Percentiles rank a stretch among this genome's conserved stretches.
Conservation (phyloP, 92 coral and sea anemone species). For the Heliopora coerulea region DNA sequence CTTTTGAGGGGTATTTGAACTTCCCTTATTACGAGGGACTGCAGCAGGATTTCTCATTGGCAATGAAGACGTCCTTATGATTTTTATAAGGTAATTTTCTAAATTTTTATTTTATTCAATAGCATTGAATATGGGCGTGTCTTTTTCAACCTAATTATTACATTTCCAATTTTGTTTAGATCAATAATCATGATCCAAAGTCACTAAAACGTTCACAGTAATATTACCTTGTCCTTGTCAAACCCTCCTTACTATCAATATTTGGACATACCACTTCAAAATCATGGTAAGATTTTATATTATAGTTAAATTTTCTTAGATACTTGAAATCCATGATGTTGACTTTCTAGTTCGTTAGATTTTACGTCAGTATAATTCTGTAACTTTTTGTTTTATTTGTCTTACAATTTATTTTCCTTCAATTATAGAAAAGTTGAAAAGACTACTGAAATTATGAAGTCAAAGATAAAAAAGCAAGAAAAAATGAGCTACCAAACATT, state of each 20-base stretch:
- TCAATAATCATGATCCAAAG: slow-evolving; percentile 25
- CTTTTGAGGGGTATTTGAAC: slow-evolving; percentile 15
- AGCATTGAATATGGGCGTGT: slow-evolving; percentile 6
- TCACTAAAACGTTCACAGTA: slow-evolving; percentile 14
- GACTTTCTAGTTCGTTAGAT: not conserved
- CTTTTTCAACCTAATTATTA: not conserved
- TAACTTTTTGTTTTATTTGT: slow-evolving; percentile 5
- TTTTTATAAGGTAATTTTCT: slow-evolving; percentile 19
- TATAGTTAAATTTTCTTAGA: slow-evolving; percentile 29
- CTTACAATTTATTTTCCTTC: slow-evolving; percentile 16
- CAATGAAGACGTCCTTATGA: not conserved
- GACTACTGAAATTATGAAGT: slow-evolving; percentile 11
- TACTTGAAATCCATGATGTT: slow-evolving; percentile 11
- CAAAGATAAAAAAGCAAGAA: too few relatives aligned
- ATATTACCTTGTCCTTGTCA: slow-evolving; percentile 17
- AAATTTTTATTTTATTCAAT: slow-evolving; percentile 20
- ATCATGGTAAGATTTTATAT: slow-evolving; percentile 21
- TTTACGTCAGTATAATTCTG: slow-evolving; percentile 12
- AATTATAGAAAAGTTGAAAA: slow-evolving; percentile 14
- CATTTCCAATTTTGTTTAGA: slow-evolving; percentile 16
- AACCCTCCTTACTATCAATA: slow-evolving; percentile 7
- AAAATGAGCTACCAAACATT: not conserved
- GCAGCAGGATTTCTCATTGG: slow-evolving; percentile 18
- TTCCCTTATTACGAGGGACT: not conserved
- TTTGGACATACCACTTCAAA: slow-evolving; percentile 5